A percentile compares a stretch with the other conserved stretches of the same genome.
Evolutionary conservation across 2,888 invertebrate genomes (phyloP).

Genomic region (Apodemia hepburni): DNA sequence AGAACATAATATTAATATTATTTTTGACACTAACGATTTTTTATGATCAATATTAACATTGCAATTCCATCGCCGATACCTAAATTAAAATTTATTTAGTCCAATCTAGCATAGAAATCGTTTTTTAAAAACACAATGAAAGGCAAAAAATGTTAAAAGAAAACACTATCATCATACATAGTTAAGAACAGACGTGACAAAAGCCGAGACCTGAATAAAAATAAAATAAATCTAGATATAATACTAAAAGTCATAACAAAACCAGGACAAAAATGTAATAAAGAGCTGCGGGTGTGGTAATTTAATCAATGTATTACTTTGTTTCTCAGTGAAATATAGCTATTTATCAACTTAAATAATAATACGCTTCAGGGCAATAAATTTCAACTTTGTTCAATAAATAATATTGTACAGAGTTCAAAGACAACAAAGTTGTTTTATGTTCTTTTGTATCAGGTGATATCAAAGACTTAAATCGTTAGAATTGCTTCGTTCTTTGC

Average conservation of each 20-base stretch:
- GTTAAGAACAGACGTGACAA: no score
- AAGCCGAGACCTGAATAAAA: background rate
- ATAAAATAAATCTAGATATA: background rate
- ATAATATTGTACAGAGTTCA: constrained; percentile 7
- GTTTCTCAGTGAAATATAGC: constrained; percentile 1
- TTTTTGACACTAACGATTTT: no score
- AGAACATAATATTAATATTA: no score
- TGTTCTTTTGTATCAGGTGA: background rate
- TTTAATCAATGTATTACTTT: constrained; percentile 10
- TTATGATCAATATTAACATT: no score
- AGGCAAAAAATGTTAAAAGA: background rate
- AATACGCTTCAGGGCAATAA: constrained; percentile 4
- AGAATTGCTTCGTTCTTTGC: background rate
- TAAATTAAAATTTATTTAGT: no score
- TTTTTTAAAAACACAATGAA: background rate
- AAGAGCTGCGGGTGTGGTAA: constrained; percentile 5
- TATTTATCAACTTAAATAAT: constrained; percentile 6
- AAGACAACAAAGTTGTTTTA: constrained; percentile 9
- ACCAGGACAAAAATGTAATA: constrained; percentile 8
- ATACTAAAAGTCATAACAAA: background rate
- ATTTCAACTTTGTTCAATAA: constrained; percentile 11
- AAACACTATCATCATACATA: no score
- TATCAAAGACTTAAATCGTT: background rate
- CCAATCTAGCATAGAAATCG: no score
- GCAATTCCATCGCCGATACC: no score